Conservation (phyloP, 2,888 invertebrate species). For the Lasioglossum leucozonium region DNA sequence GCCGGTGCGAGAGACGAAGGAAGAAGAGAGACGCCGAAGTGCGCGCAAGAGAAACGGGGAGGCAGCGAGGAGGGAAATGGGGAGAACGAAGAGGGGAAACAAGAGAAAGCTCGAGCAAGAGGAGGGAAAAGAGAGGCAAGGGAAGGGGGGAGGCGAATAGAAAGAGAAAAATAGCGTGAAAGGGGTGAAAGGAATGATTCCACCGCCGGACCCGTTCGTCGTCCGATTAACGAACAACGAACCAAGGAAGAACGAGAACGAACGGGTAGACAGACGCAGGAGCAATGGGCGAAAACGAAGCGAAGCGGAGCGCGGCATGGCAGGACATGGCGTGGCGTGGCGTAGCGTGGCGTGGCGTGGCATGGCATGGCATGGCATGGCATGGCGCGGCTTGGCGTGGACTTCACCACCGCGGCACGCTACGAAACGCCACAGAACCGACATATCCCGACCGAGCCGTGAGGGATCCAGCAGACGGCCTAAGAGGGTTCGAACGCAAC, state of each 20-base stretch:
- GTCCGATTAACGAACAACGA: constrained; percentile 57
- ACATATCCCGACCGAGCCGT: constrained; percentile 69
- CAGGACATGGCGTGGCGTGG: constrained; percentile 13
- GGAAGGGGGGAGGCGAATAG: constrained; percentile 47
- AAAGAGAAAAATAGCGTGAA: constrained; percentile 59
- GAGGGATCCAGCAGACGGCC: constrained; percentile 82
- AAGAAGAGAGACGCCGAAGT: constrained; percentile 39
- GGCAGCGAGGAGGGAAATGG: constrained; percentile 27
- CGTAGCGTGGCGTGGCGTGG: background rate
- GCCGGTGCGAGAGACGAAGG: constrained; percentile 77
- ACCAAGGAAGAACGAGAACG: constrained; percentile 51
- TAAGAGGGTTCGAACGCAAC: constrained; percentile 84
- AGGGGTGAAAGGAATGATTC: constrained; percentile 51
- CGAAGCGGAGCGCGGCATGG: constrained; percentile 2
- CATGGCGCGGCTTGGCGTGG: constrained; percentile 17
- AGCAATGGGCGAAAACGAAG: constrained; percentile 27
- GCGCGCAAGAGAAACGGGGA: constrained; percentile 35
- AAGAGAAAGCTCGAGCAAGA: constrained; percentile 68
- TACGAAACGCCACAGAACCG: constrained; percentile 62
- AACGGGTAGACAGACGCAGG: constrained; percentile 22
- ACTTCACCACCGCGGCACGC: constrained; percentile 24
- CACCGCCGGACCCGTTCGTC: constrained; percentile 41
- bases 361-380: constrained; percentile 11
- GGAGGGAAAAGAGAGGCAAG: constrained; percentile 27
- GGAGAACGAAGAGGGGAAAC: constrained; percentile 31